Percentiles rank a stretch among this genome's conserved stretches.
Conservation (phyloP, 2,797 vertebrate genomes). For the Enteromius trimaculatus region DNA sequence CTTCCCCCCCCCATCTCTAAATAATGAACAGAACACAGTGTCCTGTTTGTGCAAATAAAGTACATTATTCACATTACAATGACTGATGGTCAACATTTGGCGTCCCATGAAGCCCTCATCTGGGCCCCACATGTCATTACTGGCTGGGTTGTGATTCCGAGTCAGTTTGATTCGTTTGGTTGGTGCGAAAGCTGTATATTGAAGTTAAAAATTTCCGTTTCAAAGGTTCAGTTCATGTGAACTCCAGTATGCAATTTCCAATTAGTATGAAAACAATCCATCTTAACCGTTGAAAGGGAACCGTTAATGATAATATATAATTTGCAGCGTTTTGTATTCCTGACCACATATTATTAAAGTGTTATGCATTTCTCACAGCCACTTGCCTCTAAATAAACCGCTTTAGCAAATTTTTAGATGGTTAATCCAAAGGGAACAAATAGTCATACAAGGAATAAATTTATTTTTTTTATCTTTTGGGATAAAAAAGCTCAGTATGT, state of each 20-base stretch:
- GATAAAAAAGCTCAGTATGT: not conserved
- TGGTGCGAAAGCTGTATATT: not conserved
- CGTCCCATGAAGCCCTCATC: no score
- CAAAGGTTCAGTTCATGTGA: not conserved
- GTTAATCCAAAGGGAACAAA: not conserved
- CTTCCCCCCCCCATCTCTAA: not conserved
- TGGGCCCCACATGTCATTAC: no score
- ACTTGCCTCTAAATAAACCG: not conserved
- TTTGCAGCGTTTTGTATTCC: not conserved
- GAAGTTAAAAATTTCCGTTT: not conserved
- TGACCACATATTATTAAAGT: not conserved
- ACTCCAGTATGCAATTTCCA: not conserved
- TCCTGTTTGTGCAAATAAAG: not conserved
- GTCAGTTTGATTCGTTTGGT: not conserved
- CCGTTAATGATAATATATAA: not conserved
- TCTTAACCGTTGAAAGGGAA: not conserved
- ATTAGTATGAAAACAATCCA: slow-evolving; percentile 1
- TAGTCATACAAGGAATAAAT: not conserved
- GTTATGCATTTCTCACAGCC: not conserved
- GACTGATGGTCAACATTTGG: not conserved
- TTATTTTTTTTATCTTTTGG: not conserved
- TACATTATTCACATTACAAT: not conserved
- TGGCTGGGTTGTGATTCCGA: not conserved
- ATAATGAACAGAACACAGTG: not conserved
- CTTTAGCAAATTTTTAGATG: not conserved